Evolutionary conservation across 2,113 vertebrate species (phyloP).

Genomic region (Chauna torquata): DNA sequence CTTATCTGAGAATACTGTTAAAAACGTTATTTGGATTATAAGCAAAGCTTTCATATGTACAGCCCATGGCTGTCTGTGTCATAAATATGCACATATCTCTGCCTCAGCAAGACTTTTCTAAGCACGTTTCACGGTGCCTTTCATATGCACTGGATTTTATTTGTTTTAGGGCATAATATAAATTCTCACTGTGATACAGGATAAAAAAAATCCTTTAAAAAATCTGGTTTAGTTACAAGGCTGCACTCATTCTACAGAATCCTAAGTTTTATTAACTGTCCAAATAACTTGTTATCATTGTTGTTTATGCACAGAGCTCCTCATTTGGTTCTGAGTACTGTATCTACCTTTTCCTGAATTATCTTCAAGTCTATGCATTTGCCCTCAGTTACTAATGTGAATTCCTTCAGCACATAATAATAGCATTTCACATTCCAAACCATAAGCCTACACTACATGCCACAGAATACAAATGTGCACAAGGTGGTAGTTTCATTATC

Average conservation of each 20-base stretch:
- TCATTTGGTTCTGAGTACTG: slow-evolving; percentile 22
- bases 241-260: background rate
- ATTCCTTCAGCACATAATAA: slow-evolving; percentile 74
- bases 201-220: slow-evolving; percentile 47
- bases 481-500: slow-evolving; percentile 81
- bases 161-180: slow-evolving; percentile 75
- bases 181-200: slow-evolving; percentile 56
- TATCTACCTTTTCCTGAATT: slow-evolving; percentile 46
- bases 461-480: slow-evolving; percentile 76
- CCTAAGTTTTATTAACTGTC: slow-evolving; percentile 69
- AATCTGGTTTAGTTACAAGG: slow-evolving; percentile 21
- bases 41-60: slow-evolving; percentile 70
- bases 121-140: slow-evolving; percentile 69
- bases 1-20: slow-evolving; percentile 72
- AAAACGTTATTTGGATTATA: slow-evolving; percentile 74
- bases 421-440: slow-evolving; percentile 75
- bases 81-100: slow-evolving; percentile 74
- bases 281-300: slow-evolving; percentile 66
- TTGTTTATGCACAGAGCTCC: slow-evolving; percentile 42
- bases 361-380: slow-evolving; percentile 56
- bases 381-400: slow-evolving; percentile 70
- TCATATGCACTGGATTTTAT: slow-evolving; percentile 57
- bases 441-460: slow-evolving; percentile 32
- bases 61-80: slow-evolving; percentile 56
- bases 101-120: slow-evolving; percentile 53